Percentiles rank a stretch among this genome's conserved stretches.
phyloP scores from a whole-genome alignment of 2,888 invertebrate species.

The Tipula confusa region DNA sequence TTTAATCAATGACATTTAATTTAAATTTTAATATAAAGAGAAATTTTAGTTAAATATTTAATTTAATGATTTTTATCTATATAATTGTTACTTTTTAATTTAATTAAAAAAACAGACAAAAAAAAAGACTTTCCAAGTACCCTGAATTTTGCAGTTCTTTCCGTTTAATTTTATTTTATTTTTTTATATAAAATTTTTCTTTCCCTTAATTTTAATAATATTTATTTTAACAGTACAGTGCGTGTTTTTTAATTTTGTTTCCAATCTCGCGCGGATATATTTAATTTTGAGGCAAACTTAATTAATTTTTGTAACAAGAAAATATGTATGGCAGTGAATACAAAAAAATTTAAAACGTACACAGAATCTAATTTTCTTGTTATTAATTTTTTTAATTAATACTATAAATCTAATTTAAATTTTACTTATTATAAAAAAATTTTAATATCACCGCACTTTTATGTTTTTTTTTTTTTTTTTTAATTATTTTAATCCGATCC shows the following conservation, averaged over 20 bases:
- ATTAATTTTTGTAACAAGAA: neutral
- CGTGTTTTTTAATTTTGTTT: no score
- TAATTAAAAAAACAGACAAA: neutral
- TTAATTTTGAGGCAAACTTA: neutral
- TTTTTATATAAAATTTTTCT: neutral
- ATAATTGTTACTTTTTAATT: neutral
- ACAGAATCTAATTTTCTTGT: neutral
- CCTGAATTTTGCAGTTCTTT: neutral
- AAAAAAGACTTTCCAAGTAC: neutral
- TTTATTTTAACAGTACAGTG: neutral
- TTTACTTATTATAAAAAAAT: neutral
- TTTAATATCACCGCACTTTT: constrained; percentile 31
- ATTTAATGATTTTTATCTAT: constrained; percentile 5
- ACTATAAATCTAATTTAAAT: neutral
- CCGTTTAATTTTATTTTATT: neutral
- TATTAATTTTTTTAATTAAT: neutral
- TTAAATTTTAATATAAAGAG: neutral
- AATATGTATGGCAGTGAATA: constrained; percentile 4
- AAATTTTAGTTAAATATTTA: constrained; percentile 16
- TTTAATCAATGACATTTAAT: constrained; percentile 9
- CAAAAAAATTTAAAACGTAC: neutral
- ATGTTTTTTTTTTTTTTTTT: neutral
- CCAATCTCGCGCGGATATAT: constrained; percentile 16
- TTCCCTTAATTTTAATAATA: neutral
- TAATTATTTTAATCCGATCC: constrained; percentile 32